Conservation (phyloP, 2,888 invertebrate genomes). For the Cancer borealis region DNA sequence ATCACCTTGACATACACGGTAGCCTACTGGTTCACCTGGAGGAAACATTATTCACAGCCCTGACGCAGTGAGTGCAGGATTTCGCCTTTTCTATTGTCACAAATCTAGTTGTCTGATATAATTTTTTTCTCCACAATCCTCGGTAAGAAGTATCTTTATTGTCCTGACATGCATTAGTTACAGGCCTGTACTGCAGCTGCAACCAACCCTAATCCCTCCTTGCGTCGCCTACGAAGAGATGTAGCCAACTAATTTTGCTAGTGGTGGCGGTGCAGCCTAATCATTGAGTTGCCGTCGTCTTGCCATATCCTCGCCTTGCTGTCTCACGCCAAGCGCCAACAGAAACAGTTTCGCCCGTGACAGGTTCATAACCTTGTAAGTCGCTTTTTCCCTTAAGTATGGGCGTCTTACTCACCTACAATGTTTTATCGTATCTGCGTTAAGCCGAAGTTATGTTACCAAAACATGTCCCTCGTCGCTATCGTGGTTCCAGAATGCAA, state of each 20-base stretch:
- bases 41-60: background rate
- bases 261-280: background rate
- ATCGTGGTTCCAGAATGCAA: background rate
- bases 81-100: background rate
- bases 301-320: background rate
- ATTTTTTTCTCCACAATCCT: background rate
- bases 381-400: background rate
- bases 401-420: background rate
- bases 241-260: background rate
- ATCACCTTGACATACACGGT: background rate
- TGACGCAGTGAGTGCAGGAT: background rate
- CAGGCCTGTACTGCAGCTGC: background rate
- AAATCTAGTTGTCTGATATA: background rate
- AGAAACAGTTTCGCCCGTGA: background rate
- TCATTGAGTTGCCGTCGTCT: background rate
- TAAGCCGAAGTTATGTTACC: background rate
- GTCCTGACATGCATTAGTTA: background rate
- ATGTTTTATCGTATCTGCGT: background rate
- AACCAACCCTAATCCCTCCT: background rate
- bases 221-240: background rate
- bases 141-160: background rate
- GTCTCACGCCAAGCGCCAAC: background rate
- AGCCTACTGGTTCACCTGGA: background rate
- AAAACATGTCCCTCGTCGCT: background rate
- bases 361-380: background rate